Base-by-base conservation (phyloP, 2,113 vertebrate species). In the Bagarius yarrelli region DNA sequence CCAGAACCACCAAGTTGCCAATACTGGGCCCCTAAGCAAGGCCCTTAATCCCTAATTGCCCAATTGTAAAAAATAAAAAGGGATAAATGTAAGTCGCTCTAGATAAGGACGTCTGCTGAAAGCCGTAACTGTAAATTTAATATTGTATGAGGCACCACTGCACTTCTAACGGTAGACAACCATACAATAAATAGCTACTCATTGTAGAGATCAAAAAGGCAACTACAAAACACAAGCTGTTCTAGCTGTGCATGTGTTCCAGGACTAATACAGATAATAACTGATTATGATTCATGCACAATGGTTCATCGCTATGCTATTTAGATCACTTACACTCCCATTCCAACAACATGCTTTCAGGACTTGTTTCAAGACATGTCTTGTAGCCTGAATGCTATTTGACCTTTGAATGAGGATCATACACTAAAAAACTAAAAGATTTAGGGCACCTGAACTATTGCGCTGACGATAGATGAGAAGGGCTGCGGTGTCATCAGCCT, bases 211-310 rank as follows among this genome's bases (percentile, higher is more conserved):
- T 80, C 66, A 80, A 14, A 70, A 70, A 69, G 27, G 66, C 0
- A 40, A 71, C 66, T n/a, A 18, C 55, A 50, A 8, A 80, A 27
- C 23, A 69, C 56, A 69, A 44, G 15, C 56, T 34, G 23, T 55
- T 36, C 8, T n/a, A n/a, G 44, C 15, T 53, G 60, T 34, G n/a
- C 27, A 12, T 44, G 60, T 56, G 21, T 67, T 27, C 18, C 18
- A 15, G 36, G 8, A 36, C 19, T 25, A 34, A 72, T 32, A 72
- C 70, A 30, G 70, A 72, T 53, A 72, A 53, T 32, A 53, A 21
- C 3, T 12, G 47, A 53, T 47, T 66, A n/a, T 78, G 61, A 80
- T 30, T 47, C 78, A 80, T 50, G 55, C 25, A 60, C 55, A n/a
- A 36, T 60, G 36, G 57, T 14, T 63, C 44, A 52, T 77, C 40